These are phyloP conservation scores for Lycocerus yunnanus DNA, from an alignment of 2,888 invertebrate genomes.

Conservation along the genomic window DNA sequence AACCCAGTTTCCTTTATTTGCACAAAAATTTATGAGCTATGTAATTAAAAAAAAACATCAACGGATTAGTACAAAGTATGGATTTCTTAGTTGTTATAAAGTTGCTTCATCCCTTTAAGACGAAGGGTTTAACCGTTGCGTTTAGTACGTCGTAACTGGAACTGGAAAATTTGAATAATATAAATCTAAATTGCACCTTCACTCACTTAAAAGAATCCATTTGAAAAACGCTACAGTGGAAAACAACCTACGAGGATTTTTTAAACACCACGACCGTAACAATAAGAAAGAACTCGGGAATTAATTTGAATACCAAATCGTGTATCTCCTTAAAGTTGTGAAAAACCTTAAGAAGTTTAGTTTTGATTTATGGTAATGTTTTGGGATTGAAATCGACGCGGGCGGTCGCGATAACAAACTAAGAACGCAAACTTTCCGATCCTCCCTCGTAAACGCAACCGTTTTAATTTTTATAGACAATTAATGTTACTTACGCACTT, in stretches of 20 bases:
- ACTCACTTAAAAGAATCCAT: not conserved
- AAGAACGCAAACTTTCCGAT: not conserved
- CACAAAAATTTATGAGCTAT: not conserved
- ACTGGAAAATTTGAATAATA: not conserved
- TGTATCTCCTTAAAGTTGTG: not conserved
- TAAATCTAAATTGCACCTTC: not conserved
- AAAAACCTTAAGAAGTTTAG: not conserved
- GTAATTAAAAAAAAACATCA: not conserved
- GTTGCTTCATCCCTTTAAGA: not conserved
- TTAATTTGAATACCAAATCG: not conserved
- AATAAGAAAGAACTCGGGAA: not conserved
- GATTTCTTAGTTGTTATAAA: not conserved
- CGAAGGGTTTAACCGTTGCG: not conserved
- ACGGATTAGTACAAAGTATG: not conserved
- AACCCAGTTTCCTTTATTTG: not conserved
- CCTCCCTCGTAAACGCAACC: not conserved
- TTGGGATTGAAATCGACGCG: not conserved
- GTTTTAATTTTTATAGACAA: not conserved
- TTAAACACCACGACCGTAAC: not conserved
- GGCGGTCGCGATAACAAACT: not conserved
- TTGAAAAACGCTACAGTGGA: not conserved
- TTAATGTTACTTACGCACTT: not conserved
- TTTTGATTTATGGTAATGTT: not conserved
- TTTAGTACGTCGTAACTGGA: not conserved
- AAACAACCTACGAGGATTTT: not conserved